phyloP scores from a whole-genome alignment of 2,113 vertebrate genomes.

The Mesitornis unicolor region DNA sequence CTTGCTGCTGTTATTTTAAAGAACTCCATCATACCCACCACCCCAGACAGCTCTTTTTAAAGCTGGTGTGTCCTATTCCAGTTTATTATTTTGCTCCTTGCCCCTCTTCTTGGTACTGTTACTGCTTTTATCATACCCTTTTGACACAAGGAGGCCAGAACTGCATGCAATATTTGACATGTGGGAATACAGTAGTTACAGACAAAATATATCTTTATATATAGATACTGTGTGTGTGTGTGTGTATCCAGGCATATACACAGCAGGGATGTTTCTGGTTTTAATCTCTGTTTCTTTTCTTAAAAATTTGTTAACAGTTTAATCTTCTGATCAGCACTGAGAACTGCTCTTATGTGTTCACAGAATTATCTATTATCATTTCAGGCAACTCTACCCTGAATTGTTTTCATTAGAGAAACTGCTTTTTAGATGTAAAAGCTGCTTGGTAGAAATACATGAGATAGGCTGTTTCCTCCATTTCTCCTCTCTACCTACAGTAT shows the following conservation, averaged over 20 bases:
- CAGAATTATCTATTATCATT: neutral
- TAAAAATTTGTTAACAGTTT: neutral
- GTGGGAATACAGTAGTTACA: neutral
- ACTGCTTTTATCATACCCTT: neutral
- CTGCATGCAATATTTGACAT: neutral
- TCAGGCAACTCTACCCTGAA: neutral
- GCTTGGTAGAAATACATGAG: neutral
- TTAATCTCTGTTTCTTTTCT: neutral
- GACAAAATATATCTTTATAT: neutral
- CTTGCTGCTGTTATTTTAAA: neutral
- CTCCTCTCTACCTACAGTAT: neutral
- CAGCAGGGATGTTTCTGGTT: neutral
- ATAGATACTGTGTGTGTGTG: neutral
- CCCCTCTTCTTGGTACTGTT: neutral
- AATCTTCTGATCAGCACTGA: neutral
- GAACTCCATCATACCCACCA: neutral
- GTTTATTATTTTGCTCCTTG: neutral
- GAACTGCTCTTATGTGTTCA: neutral
- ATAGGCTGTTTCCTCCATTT: neutral
- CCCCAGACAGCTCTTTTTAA: neutral
- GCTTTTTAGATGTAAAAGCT: neutral
- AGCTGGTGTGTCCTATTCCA: neutral
- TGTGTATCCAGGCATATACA: neutral
- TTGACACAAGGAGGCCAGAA: neutral
- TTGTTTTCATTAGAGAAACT: neutral